phyloP scores from a whole-genome alignment of 2,113 vertebrate species.

The Cairina moschata region DNA sequence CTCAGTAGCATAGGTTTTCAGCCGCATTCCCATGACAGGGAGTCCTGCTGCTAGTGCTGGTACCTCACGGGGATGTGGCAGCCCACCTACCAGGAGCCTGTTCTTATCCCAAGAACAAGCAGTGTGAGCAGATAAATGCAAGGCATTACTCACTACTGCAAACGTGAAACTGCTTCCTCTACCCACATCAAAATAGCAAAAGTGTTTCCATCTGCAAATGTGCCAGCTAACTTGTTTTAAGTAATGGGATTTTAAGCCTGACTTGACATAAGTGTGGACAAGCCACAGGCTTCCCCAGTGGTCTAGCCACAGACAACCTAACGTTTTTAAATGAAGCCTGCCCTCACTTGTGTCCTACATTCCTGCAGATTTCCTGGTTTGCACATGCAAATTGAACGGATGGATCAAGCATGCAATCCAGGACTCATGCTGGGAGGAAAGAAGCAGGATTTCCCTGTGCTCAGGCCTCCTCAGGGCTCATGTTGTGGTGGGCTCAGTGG shows the following conservation, averaged over 20 bases:
- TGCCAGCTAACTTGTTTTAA: conserved; percentile 5
- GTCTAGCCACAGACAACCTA: not conserved
- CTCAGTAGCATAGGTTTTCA: not conserved
- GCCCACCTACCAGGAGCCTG: not conserved
- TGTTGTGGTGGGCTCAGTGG: not conserved
- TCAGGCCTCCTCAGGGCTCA: not conserved
- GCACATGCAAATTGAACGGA: not conserved
- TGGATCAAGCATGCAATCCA: not conserved
- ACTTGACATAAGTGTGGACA: not conserved
- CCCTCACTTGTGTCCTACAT: not conserved
- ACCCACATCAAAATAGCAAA: not conserved
- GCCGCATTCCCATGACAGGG: not conserved
- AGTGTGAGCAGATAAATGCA: not conserved
- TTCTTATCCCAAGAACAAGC: not conserved
- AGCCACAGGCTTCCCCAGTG: not conserved
- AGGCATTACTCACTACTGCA: not conserved
- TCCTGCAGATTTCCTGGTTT: not conserved
- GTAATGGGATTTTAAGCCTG: conserved; percentile 10
- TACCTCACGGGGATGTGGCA: not conserved
- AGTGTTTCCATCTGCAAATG: conserved; percentile 14
- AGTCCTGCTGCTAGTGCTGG: not conserved
- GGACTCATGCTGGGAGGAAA: not conserved
- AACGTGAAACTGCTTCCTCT: not conserved
- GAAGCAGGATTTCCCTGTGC: not conserved
- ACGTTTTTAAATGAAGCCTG: not conserved